phyloP scores from a whole-genome alignment of 35 echinoderm and acorn worm species.

The Acanthaster planci region DNA sequence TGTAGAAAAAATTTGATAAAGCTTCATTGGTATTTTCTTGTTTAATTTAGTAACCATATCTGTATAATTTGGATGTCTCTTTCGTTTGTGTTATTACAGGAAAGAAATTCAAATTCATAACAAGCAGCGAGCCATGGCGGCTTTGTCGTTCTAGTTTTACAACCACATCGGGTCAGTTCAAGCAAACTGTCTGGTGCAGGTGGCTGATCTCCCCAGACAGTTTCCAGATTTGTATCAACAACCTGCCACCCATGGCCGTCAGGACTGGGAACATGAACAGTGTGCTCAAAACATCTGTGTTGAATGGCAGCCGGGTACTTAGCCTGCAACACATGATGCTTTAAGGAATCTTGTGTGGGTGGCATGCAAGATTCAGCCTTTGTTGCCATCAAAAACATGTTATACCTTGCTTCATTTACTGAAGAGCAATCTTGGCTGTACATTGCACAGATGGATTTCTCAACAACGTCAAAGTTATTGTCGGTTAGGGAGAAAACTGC shows the following conservation, averaged over 20 bases:
- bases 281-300: conserved; percentile 7
- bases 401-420: conserved; percentile 25
- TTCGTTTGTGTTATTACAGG: no score
- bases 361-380: conserved; percentile 36
- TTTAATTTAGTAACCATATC: no score
- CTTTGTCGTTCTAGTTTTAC: no score
- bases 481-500: not conserved
- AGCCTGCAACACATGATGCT: conserved; percentile 31
- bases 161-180: conserved; percentile 15
- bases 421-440: conserved; percentile 15
- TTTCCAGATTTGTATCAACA: conserved; percentile 2
- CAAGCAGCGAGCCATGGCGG: no score
- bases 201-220: conserved; percentile 40
- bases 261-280: conserved; percentile 27
- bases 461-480: not conserved
- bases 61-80: no score
- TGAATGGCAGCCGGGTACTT: conserved; percentile 63
- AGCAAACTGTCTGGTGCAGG: conserved; percentile 38
- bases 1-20: no score
- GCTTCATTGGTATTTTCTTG: no score
- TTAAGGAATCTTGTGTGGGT: conserved; percentile 49
- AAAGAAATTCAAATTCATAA: no score
- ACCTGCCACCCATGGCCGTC: conserved; percentile 38
- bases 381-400: conserved; percentile 39
- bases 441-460: conserved; percentile 23